Conservation (phyloP, 1,140 invertebrate species). For the Tyrophagus putrescentiae region DNA sequence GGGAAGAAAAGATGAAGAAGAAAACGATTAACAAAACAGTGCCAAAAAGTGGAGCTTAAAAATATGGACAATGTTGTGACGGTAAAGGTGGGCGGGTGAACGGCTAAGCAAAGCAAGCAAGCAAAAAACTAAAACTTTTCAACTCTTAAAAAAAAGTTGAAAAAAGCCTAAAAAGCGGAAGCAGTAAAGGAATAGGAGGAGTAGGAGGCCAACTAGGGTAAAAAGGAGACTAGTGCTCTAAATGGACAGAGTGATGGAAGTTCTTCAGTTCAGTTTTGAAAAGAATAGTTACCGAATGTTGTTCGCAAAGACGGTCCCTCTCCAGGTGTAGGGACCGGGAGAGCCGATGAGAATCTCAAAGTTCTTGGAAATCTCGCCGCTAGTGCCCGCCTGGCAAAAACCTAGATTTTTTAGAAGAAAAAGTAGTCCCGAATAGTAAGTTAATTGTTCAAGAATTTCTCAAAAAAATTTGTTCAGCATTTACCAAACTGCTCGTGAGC, state of each 20-base stretch:
- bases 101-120: not conserved
- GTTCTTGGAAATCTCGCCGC: conserved; percentile 45
- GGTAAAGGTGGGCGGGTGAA: not conserved
- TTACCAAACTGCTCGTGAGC: conserved; percentile 44
- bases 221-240: not conserved
- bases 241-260: not conserved
- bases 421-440: not conserved
- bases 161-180: not conserved
- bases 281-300: conserved; percentile 37
- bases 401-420: conserved; percentile 35
- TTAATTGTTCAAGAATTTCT: not conserved
- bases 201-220: not conserved
- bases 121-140: not conserved
- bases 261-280: not conserved
- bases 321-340: conserved; percentile 72
- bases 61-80: not conserved
- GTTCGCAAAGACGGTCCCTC: conserved; percentile 66
- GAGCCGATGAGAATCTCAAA: conserved; percentile 65
- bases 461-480: not conserved
- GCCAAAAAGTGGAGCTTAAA: not conserved
- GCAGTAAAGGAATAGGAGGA: not conserved
- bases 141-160: too few relatives aligned
- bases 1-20: not conserved
- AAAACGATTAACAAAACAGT: not conserved
- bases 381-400: conserved; percentile 81